Base-by-base conservation (phyloP, 2,888 invertebrate genomes). In the Melipona bicolor region DNA sequence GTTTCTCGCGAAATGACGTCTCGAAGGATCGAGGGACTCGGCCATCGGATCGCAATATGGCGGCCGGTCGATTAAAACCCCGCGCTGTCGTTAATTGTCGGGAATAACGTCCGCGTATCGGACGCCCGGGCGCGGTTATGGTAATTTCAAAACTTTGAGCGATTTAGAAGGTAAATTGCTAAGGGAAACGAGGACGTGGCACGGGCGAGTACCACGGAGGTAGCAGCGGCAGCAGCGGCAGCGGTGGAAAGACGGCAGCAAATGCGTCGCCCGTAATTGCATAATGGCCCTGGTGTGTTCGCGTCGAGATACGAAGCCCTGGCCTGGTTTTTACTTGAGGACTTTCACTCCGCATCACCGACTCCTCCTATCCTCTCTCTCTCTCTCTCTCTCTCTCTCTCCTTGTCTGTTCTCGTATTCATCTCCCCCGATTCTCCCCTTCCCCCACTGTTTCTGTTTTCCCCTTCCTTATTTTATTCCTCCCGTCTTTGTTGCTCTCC, bases 281-380 rank as follows among this genome's bases (percentile, higher is more conserved):
- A 90, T 91, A 92, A 92, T 90, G 89, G 88, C 84, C 85, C 83
- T 83, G 85, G 88, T 87, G 87, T 88, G 84, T 84, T 85, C 87
- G 72, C 81, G 74, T 73, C 81, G 88, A 90, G 90, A 92, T 91
- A 91, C 89, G 90, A 88, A 92, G 91, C 91, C 92, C 88, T 92
- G 93, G 93, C 92, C 93, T 91, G 92, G 88, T 92, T 93, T 91
- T 91, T 90, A 84, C 88, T 87, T 84, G 87, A 88, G 86, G 86
- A 93, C 92, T 93, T 92, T 93, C 93, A 92, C 92, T 93, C 87
- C 86, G 83, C 84, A 84, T 87, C 86, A 86, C 88, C 86, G 72
- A 72, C 70, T 79, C 73, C 56, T 79, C 78, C 67, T 43, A 43
- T 43, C 9, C 43, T 43, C 43, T 43, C 43, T 43, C 43, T 43